Percentiles rank a stretch among this genome's conserved stretches.
phyloP scores from a whole-genome alignment of 2,113 vertebrate species.

The Haplochromis vanheusdeni region DNA sequence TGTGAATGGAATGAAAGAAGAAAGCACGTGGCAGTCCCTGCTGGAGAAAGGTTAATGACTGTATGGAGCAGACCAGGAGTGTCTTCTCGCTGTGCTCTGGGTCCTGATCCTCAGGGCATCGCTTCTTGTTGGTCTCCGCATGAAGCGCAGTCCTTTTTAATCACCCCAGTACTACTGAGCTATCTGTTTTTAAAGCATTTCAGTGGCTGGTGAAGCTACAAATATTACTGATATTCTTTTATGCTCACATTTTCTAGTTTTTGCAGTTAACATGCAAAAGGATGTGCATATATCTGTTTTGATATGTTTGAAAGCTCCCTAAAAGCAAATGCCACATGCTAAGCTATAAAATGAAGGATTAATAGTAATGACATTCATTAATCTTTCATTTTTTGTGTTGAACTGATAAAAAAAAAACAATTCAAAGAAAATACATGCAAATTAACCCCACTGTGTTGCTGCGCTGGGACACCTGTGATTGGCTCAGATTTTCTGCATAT shows the following conservation, averaged over 20 bases:
- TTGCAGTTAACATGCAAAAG: not conserved
- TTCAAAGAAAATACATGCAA: not conserved
- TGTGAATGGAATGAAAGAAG: slow-evolving; percentile 56
- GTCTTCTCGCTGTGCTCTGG: slow-evolving; percentile 29
- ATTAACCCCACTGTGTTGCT: not conserved
- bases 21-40: slow-evolving; percentile 30
- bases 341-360: not conserved
- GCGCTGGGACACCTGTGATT: not conserved
- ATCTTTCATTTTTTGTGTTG: not conserved
- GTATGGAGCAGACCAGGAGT: slow-evolving; percentile 38
- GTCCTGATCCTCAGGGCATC: slow-evolving; percentile 25
- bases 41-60: slow-evolving; percentile 72
- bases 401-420: not conserved
- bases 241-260: not conserved
- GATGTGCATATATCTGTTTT: not conserved
- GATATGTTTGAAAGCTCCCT: not conserved
- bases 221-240: not conserved
- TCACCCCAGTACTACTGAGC: not conserved
- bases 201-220: not conserved
- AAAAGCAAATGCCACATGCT: not conserved
- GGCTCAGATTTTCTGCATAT: not conserved
- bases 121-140: not conserved
- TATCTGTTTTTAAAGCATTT: not conserved
- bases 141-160: not conserved
- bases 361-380: not conserved